phyloP scores from a whole-genome alignment of 1,140 invertebrate genomes.

The Leptinotarsa texana region DNA sequence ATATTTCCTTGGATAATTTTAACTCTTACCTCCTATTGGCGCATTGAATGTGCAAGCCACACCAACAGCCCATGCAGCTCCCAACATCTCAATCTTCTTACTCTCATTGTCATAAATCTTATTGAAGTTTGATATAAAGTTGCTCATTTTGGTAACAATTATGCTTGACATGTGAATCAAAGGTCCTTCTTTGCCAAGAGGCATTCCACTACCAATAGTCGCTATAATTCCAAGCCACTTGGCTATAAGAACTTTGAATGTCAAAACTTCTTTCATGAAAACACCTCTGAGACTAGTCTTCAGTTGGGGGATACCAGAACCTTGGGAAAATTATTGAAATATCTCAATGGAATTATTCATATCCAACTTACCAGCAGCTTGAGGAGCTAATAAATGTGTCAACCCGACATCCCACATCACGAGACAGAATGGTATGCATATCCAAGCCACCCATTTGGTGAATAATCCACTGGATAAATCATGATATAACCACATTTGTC shows the following conservation, averaged over 20 bases:
- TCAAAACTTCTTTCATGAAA: conserved; percentile 94
- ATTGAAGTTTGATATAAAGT: conserved; percentile 85
- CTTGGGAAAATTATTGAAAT: conserved; percentile 55
- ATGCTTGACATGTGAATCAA: conserved; percentile 97
- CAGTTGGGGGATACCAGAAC: conserved; percentile 98
- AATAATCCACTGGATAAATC: conserved; percentile 77
- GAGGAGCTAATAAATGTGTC: conserved; percentile 89
- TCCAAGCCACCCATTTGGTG: conserved; percentile 90
- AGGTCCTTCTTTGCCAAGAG: conserved; percentile 97
- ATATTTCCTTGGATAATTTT: neutral
- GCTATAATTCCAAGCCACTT: conserved; percentile 95
- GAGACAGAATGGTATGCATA: conserved; percentile 82
- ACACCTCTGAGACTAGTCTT: conserved; percentile 97
- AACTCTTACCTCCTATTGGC: conserved; percentile 80
- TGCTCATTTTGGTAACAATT: conserved; percentile 90
- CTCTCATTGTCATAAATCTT: conserved; percentile 93
- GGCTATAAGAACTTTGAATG: conserved; percentile 89
- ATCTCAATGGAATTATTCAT: conserved; percentile 18
- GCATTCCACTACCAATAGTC: conserved; percentile 92
- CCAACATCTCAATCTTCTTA: conserved; percentile 91
- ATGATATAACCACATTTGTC: conserved; percentile 88
- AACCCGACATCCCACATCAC: conserved; percentile 93
- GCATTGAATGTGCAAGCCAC: conserved; percentile 94
- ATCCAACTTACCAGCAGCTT: conserved; percentile 77
- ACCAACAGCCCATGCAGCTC: conserved; percentile 93